Percentiles rank a stretch among this genome's conserved stretches.
These are phyloP conservation scores for Amaurobius ferox DNA, from an alignment of 2,888 invertebrate genomes.

Conservation along the genomic window DNA sequence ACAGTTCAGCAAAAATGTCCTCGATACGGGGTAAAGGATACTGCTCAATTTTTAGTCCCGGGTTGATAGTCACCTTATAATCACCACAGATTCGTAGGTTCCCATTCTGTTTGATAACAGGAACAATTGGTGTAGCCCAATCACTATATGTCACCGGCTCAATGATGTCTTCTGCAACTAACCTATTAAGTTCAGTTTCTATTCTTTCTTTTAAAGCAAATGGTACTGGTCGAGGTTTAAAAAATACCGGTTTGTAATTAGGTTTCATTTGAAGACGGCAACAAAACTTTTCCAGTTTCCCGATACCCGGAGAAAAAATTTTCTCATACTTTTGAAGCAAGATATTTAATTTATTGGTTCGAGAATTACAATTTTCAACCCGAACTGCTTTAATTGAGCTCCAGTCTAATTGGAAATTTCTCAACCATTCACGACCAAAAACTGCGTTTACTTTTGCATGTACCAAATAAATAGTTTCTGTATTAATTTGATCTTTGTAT, in stretches of 20 bases:
- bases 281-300: constrained; percentile 50
- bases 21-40: constrained; percentile 75
- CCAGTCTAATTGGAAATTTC: constrained; percentile 53
- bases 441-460: constrained; percentile 55
- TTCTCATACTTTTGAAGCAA: constrained; percentile 50
- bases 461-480: constrained; percentile 47
- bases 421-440: constrained; percentile 53
- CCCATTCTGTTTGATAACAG: constrained; percentile 50
- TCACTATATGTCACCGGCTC: constrained; percentile 49
- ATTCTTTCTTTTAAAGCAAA: constrained; percentile 49
- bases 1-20: constrained; percentile 75
- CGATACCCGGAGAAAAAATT: constrained; percentile 42
- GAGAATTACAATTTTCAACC: constrained; percentile 45
- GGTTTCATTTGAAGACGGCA: constrained; percentile 50
- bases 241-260: constrained; percentile 53
- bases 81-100: constrained; percentile 77
- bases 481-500: constrained; percentile 48
- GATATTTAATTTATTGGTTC: constrained; percentile 54
- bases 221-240: constrained; percentile 47
- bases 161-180: constrained; percentile 44
- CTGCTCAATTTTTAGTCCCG: constrained; percentile 74
- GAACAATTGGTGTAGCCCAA: constrained; percentile 52
- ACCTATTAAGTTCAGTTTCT: constrained; percentile 41
- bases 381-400: constrained; percentile 54
- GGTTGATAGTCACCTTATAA: constrained; percentile 74